These are phyloP conservation scores for Coccyzus lansbergi DNA, from an alignment of 2,797 vertebrate genomes.

Conservation along the genomic window DNA sequence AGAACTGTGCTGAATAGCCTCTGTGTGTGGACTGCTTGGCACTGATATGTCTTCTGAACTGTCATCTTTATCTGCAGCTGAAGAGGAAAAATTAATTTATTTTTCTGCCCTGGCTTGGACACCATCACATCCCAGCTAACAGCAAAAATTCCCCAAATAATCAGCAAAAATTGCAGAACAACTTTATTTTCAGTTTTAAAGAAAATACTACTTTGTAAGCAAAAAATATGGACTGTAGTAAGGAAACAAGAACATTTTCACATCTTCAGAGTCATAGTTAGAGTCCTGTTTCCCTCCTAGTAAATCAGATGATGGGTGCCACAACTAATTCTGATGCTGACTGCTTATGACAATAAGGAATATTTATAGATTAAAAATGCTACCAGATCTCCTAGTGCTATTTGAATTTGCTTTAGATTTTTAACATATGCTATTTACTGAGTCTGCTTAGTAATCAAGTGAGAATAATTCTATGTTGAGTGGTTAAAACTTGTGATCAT, in stretches of 20 bases:
- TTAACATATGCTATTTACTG: constrained; percentile 76
- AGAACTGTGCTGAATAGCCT: constrained; percentile 99
- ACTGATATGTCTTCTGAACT: constrained; percentile 95
- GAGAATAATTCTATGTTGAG: constrained; percentile 72
- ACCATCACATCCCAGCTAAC: rapidly evolving
- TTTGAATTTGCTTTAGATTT: constrained; percentile 85
- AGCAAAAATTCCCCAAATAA: neutral
- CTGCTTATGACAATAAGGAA: constrained; percentile 84
- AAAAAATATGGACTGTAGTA: neutral
- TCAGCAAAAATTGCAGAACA: neutral
- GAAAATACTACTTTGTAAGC: neutral
- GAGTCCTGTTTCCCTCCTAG: constrained; percentile 84
- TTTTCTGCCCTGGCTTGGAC: neutral
- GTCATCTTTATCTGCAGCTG: constrained; percentile 93
- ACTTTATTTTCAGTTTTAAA: neutral
- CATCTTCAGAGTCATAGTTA: constrained; percentile 64
- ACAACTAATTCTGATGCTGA: constrained; percentile 88
- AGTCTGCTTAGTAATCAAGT: constrained; percentile 79
- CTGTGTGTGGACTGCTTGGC: constrained; percentile 91
- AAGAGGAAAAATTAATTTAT: neutral
- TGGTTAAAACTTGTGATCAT: constrained; percentile 79
- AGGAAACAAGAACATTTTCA: neutral
- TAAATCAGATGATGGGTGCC: constrained; percentile 85
- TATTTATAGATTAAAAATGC: constrained; percentile 87
- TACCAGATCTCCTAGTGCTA: constrained; percentile 87